Evolutionary conservation across 2,113 vertebrate species (phyloP), one percentile per base, ranked within the genome.

Genomic region (Lontra canadensis): DNA sequence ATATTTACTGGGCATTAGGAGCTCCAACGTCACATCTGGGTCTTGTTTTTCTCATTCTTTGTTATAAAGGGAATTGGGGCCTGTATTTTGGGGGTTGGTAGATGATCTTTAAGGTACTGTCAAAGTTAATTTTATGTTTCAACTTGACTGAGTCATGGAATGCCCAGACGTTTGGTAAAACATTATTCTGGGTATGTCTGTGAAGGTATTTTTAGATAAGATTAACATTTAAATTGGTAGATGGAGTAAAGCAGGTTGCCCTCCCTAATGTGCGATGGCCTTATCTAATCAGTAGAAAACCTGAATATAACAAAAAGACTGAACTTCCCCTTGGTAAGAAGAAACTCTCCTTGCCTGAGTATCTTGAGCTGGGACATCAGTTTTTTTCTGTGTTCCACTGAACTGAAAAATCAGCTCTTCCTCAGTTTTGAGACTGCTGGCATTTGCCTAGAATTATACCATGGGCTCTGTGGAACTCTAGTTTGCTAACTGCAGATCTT

Each of bases 131-230:
- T 94, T 95, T 87, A 7, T 90, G 8, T 86, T 36, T 79, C 29
- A 88, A 65, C 6, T 69, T 79, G 36, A 81, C 13, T 81, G 49
- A 31, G 15, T 4, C 21, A 79, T 71, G 25, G 5, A 47, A 7
- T 88, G 12, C 31, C 14, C 49, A 87, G 25, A 84, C 9, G 47
- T 93, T 96, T 95, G 21, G 10, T 76, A 26, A 94, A 73, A 81
- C 44, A 78, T 49, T 91, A 74, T 80, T 95, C 9, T 57, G 2
- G 4, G 1, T 88, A 4, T 74, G 8, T 76, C 34, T 74, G 3
- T 90, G 21, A 92, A 52, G 67, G 31, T 82, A 11, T 86, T 91
- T 97, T 26, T 92, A n/a, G 47, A 49, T 87, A 25, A 97, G 47
- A 81, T 61, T 88, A 92, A 82, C 34, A 52, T 82, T 94, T 94